Evolutionary conservation across 2,797 vertebrate genomes (phyloP).

Genomic region (Pristis pectinata): DNA sequence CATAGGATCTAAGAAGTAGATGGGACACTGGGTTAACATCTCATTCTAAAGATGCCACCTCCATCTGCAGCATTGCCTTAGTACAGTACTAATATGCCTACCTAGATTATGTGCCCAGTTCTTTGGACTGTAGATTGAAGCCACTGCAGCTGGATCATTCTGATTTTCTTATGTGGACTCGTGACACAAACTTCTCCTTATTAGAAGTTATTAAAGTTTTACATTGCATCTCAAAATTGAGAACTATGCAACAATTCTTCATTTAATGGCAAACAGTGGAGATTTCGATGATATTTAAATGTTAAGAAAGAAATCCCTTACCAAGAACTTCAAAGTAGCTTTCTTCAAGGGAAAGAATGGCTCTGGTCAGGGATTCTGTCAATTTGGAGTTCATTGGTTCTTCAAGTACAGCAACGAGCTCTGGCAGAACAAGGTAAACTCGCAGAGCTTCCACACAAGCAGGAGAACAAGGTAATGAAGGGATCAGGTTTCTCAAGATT

Average conservation of each 20-base stretch:
- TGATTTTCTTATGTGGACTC: background rate
- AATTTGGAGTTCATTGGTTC: background rate
- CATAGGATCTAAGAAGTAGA: background rate
- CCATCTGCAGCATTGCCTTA: background rate
- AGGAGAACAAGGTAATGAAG: background rate
- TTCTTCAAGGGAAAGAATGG: background rate
- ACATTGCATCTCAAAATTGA: background rate
- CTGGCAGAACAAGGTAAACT: conserved; percentile 11
- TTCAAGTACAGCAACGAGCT: background rate
- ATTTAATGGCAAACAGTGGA: background rate
- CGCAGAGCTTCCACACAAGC: conserved; percentile 10
- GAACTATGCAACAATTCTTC: background rate
- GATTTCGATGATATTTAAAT: background rate
- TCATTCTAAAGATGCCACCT: background rate
- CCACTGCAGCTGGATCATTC: background rate
- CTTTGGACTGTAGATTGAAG: background rate
- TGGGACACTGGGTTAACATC: background rate
- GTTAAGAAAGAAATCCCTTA: background rate
- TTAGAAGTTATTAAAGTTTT: background rate
- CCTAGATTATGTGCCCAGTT: background rate
- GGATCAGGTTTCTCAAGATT: background rate
- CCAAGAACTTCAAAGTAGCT: conserved; percentile 8
- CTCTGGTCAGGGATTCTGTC: background rate
- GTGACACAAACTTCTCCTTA: background rate
- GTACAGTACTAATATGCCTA: background rate